Base-by-base conservation (phyloP, 2,797 vertebrate species). In the Pogoniulus pusillus region DNA sequence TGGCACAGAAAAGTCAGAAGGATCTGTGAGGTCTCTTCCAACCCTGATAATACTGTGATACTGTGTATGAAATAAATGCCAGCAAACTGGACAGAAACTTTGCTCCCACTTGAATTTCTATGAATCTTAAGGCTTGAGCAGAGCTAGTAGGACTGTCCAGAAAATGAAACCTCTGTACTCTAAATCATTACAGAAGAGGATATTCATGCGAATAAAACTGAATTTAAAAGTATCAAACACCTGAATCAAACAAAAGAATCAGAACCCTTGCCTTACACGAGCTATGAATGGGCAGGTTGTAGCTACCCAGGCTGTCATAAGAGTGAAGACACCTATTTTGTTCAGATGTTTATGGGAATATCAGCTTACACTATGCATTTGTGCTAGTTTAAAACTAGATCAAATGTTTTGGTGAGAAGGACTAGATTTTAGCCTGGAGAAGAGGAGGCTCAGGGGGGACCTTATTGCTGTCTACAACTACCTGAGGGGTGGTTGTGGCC, bases 261-360 rank as follows among this genome's bases (percentile, higher is more conserved):
- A 60, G 3, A 35, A 1, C 9, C 1, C 2, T 70, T n/a, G 66
- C 12, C 18, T 73, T 73, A 49, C 4, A 29, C 1, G 15, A 24
- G 8, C 9, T 32, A 41, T 63, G 22, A 70, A 74, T 9, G 3
- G 12, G 4, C 2, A 86, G 4, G 11, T 6, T 80, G 2, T 49
- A 76, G 17, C 3, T 76, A 66, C 59, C 85, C 29, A 71, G 43
- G 39, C 23, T 34, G 4, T 14, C 20, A 57, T 43, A 81, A 60
- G 45, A 34, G 7, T 57, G 43, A 30, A 77, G 19, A 70, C 1
- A 30, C 85, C 20, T 7, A 35, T 74, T 83, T 64, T 66, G 8
- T 62, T 64, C 30, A 66, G 39, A 66, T 11, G 3, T 4, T 57
- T 80, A 29, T 37, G 14, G 27, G 51, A 68, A 59, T 63, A 53